phyloP scores from a whole-genome alignment of 2,113 vertebrate genomes.

The Indri indri region DNA sequence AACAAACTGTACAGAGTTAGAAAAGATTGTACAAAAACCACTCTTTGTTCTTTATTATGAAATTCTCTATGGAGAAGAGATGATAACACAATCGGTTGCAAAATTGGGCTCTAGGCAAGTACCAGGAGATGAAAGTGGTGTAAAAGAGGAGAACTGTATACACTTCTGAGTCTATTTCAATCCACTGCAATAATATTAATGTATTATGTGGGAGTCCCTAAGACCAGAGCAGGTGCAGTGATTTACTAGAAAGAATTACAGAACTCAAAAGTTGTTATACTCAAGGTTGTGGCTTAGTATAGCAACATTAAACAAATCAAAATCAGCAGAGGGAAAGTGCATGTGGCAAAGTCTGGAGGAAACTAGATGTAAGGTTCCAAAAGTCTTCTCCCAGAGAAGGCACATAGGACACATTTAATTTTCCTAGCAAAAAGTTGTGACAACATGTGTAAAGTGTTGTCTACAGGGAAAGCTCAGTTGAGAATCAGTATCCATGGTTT shows the following conservation, averaged over 20 bases:
- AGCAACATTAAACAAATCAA: neutral
- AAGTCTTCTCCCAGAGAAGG: neutral
- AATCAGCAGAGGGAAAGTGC: accelerated
- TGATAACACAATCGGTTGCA: neutral
- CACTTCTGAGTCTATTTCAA: neutral
- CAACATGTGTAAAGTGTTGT: neutral
- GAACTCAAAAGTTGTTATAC: neutral
- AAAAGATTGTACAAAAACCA: neutral
- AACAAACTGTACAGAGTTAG: neutral
- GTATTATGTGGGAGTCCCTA: neutral
- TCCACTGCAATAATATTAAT: neutral
- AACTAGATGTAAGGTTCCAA: neutral
- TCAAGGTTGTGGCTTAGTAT: neutral
- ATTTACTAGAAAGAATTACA: neutral
- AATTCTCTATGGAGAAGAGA: neutral
- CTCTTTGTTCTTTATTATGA: neutral
- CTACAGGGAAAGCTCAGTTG: neutral
- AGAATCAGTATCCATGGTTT: neutral
- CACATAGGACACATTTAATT: neutral
- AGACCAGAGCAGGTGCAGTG: neutral
- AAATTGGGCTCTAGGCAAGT: neutral
- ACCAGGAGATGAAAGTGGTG: neutral
- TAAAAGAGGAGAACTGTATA: neutral
- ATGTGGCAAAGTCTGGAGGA: neutral
- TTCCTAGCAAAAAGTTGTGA: neutral